These are phyloP conservation scores for Eurystomus gularis DNA, from an alignment of 2,113 vertebrate species.

Conservation along the genomic window DNA sequence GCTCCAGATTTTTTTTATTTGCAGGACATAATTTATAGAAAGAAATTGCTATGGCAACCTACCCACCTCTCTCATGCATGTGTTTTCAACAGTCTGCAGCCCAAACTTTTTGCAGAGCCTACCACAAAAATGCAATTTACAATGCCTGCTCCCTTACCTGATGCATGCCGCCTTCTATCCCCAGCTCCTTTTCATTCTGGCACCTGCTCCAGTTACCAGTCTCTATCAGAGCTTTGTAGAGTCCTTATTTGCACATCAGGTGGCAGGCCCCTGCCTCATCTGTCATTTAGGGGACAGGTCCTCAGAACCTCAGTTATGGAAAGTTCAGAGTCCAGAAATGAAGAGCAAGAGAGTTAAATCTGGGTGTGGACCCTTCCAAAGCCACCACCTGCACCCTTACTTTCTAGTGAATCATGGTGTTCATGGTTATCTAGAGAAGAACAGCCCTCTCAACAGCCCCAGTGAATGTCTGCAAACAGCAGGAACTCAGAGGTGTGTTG, in stretches of 20 bases:
- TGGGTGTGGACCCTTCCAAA: background rate
- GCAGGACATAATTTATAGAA: background rate
- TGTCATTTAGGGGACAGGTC: background rate
- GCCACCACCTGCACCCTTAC: background rate
- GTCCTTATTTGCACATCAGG: background rate
- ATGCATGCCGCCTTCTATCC: background rate
- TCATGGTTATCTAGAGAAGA: background rate
- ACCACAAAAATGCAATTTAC: background rate
- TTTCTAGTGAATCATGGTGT: background rate
- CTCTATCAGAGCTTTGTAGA: background rate
- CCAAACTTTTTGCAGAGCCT: background rate
- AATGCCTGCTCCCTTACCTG: background rate
- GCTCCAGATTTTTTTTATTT: background rate
- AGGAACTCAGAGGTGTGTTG: background rate
- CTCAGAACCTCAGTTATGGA: background rate
- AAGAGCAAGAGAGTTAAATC: background rate
- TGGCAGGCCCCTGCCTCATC: background rate
- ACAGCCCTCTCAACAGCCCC: accelerated
- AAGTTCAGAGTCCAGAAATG: background rate
- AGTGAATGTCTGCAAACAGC: background rate
- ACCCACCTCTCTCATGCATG: background rate
- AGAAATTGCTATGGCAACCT: background rate
- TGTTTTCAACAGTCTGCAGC: background rate
- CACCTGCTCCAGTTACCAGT: background rate
- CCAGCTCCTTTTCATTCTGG: background rate